Evolutionary conservation across 2,797 vertebrate species (phyloP), one percentile per base, ranked within the genome.

Genomic region (Helarctos malayanus): DNA sequence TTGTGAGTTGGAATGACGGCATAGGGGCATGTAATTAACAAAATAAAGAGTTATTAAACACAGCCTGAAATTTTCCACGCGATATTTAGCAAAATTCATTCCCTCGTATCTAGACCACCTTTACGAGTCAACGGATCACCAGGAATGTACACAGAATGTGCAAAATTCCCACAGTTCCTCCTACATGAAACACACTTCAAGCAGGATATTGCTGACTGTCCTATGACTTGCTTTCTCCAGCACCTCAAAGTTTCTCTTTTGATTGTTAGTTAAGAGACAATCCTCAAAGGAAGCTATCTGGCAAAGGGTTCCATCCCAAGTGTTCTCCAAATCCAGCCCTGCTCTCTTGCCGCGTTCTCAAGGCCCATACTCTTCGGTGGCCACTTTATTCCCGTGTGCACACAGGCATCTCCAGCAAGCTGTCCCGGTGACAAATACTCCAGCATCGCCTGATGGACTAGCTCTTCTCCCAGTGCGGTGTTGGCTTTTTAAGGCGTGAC

Each of bases 1-100:
- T 1, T 75, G 12, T 80, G 16, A 73, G 11, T 7, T 79, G 54
- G 35, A 81, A 95, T 73, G 15, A 54, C 69, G n/a, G 25, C 7
- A 54, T 54, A 56, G 13, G 18, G 27, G 3, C 73, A 57, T 38
- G 27, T 59, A 88, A 68, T 54, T 79, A 80, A 91, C 38, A 35
- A 94, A 69, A 52, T 52, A 52, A 63, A 63, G 3, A 59, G 25
- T 86, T 79, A 52, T 52, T 75, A 47, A 71, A 75, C 93, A 65
- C 8, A 97, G 32, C 13, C 41, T 75, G 29, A 18, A 88, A 45
- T 78, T 96, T 95, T 80, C 61, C 13, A 52, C 12, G 16, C 3
- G 75, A 21, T n/a, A 61, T 82, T 95, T 84, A 76, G 69, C 23
- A 96, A 91, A 96, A 79, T 69, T 19, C 76, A 41, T 82, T 91